These are phyloP conservation scores for Chironex yamaguchii DNA, from an alignment of 30 jellyfish, hydroid and myxozoan species.

Conservation along the genomic window DNA sequence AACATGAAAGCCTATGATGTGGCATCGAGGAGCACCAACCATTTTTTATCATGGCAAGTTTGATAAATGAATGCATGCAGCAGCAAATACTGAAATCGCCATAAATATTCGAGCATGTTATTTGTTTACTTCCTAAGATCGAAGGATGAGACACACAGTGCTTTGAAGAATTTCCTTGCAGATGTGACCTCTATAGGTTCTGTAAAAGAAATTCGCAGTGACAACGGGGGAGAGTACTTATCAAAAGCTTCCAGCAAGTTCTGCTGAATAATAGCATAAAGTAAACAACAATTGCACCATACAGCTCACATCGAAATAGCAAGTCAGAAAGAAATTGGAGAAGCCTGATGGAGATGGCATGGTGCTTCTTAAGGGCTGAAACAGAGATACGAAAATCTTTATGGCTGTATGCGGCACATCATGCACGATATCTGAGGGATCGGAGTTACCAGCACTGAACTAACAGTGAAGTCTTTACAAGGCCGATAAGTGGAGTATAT, in stretches of 20 bases:
- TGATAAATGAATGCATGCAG: conserved; percentile 29
- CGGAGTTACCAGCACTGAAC: conserved; percentile 27
- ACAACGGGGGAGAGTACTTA: conserved; percentile 22
- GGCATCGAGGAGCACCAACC: no score
- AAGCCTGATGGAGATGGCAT: conserved; percentile 59
- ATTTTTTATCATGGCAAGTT: no score
- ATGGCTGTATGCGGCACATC: conserved; percentile 56
- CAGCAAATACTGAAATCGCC: neutral
- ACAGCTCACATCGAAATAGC: conserved; percentile 9
- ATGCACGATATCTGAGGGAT: conserved; percentile 24
- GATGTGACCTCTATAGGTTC: conserved; percentile 37
- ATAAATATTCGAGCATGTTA: neutral
- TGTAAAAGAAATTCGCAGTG: conserved; percentile 49
- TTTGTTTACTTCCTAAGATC: conserved; percentile 31
- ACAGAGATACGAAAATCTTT: conserved; percentile 12
- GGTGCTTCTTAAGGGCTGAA: conserved; percentile 34
- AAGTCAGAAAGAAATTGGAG: conserved; percentile 59
- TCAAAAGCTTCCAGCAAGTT: conserved; percentile 15
- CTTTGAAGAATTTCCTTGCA: conserved; percentile 19
- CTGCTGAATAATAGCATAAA: conserved; percentile 18
- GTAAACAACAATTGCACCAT: conserved; percentile 35
- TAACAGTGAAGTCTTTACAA: conserved; percentile 18
- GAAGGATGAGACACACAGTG: conserved; percentile 28
- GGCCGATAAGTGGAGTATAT: conserved; percentile 19
- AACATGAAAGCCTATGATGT: no score